Evolutionary conservation across 2,113 vertebrate genomes (phyloP).

Genomic region (Bubo blakistoni): DNA sequence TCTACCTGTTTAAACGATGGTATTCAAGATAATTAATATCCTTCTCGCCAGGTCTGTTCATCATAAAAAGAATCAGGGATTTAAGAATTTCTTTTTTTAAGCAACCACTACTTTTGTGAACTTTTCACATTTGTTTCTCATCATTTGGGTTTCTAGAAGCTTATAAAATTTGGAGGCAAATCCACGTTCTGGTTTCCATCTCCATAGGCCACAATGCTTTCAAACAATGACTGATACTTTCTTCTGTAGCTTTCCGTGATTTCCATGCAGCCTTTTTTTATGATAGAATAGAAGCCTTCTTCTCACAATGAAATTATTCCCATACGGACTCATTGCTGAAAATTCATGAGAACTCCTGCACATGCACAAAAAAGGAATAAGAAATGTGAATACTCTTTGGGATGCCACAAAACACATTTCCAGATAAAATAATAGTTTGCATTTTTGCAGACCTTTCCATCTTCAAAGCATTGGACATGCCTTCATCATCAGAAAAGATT

Average conservation of each 20-base stretch:
- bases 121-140: conserved; percentile 37
- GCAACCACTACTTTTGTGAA: neutral
- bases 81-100: neutral
- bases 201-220: conserved; percentile 3
- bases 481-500: neutral
- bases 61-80: neutral
- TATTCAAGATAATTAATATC: neutral
- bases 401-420: conserved; percentile 5
- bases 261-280: conserved; percentile 22
- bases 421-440: conserved; percentile 27
- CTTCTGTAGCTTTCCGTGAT: conserved; percentile 37
- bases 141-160: conserved; percentile 3
- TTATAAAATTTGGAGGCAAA: conserved; percentile 41
- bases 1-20: neutral
- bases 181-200: conserved; percentile 44
- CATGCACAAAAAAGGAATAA: conserved; percentile 29
- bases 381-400: neutral
- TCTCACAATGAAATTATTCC: conserved; percentile 49
- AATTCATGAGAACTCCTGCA: conserved; percentile 34
- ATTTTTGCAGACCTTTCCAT: conserved; percentile 14
- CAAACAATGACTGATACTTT: conserved; percentile 54
- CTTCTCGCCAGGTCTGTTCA: neutral
- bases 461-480: neutral
- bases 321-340: conserved; percentile 18
- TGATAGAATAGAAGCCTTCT: conserved; percentile 13